Conservation (phyloP, 2,888 invertebrate genomes). For the Phalangium opilio region DNA sequence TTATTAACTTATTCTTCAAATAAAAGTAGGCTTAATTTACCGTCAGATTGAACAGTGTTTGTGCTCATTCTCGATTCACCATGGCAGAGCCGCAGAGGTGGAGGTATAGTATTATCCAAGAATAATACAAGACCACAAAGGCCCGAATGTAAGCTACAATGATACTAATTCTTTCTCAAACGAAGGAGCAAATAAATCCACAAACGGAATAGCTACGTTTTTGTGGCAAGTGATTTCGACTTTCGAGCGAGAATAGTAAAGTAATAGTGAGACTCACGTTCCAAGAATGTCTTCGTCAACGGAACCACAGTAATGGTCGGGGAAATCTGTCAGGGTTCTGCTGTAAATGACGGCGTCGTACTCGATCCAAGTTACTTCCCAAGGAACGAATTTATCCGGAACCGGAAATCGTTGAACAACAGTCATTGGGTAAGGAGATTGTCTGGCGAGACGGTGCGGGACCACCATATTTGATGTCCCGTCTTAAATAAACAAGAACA, state of each 20-base stretch:
- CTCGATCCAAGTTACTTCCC: slow-evolving; percentile 29
- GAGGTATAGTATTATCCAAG: too few relatives aligned
- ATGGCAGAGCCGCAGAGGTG: too few relatives aligned
- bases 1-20: too few relatives aligned
- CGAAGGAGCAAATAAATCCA: neutral
- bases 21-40: too few relatives aligned
- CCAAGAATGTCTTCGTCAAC: slow-evolving; percentile 29
- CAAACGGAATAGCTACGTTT: neutral
- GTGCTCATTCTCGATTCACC: too few relatives aligned
- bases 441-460: slow-evolving; percentile 28
- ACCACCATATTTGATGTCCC: too few relatives aligned
- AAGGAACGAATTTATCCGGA: slow-evolving; percentile 32
- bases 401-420: slow-evolving; percentile 30
- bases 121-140: too few relatives aligned
- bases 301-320: too few relatives aligned
- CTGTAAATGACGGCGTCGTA: slow-evolving; percentile 31
- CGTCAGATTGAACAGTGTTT: too few relatives aligned
- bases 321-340: slow-evolving; percentile 24
- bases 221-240: neutral
- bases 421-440: slow-evolving; percentile 31
- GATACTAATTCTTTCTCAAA: neutral
- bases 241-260: too few relatives aligned
- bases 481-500: too few relatives aligned
- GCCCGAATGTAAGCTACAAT: too few relatives aligned
- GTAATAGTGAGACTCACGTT: slow-evolving; percentile 5